Evolutionary conservation across 2,113 vertebrate species (phyloP), one percentile per base, ranked within the genome.

Genomic region (Gobio gobio): DNA sequence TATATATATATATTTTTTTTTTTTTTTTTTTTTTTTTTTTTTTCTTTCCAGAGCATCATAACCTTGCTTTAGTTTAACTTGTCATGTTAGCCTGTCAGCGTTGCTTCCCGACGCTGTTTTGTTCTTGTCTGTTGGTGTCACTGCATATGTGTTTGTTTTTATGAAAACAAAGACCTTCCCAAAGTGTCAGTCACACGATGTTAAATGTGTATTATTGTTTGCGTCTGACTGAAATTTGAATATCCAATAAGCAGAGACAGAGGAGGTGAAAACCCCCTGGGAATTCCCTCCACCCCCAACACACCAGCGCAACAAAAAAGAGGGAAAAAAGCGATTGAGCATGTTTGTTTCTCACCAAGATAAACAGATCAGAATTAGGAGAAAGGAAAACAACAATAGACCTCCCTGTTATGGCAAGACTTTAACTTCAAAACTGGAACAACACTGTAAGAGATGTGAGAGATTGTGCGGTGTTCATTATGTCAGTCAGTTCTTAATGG

Each of bases 341-440:
- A 82, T 88, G 86, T 79, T 61, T 86, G 66, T 86, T 87, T 85
- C 78, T 84, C 78, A 84, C 89, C 88, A 90, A 90, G 73, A 91
- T 80, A 88, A 91, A 90, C 85, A 87, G 80, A 85, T 88, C 68
- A 54, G 74, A 83, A 86, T 77, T 47, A 75, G 58, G 58, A 20
- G 9, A 29, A 36, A 43, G 29, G 3, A 47, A 79, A 70, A 43
- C 72, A 74, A 74, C 43, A 74, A 26, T 74, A 74, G 72, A 43
- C 72, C 74, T 77, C 49, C 2, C 16, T 63, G 78, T 24, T 81
- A 6, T 18, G 1, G 20, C 24, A 43, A 56, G 80, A 68, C 63
- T 64, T 64, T 33, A 81, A 82, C 79, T 82, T 82, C 45, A 81
- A 10, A 68, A 56, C 47, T 78, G n/a, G 47, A 78, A 59, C 49